Conservation (phyloP, 2,888 invertebrate species). For the Leucophenga montana region DNA sequence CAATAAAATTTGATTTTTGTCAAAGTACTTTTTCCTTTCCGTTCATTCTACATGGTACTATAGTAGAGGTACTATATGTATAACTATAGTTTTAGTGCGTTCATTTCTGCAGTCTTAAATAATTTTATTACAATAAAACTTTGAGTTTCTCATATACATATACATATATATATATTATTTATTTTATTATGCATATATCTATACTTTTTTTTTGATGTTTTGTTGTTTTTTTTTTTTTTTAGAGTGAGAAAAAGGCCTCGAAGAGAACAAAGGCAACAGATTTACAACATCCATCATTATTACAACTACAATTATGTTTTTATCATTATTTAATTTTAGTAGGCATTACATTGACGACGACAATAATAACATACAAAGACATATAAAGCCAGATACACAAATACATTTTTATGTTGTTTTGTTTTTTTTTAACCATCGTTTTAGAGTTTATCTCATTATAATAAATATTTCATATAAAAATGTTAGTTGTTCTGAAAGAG, state of each 20-base stretch:
- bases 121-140: too few species aligned
- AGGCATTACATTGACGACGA: constrained; percentile 13
- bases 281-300: constrained; percentile 62
- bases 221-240: constrained; percentile 26
- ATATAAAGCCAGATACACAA: constrained; percentile 7
- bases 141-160: too few species aligned
- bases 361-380: constrained; percentile 11
- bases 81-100: too few species aligned
- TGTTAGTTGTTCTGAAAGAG: neutral
- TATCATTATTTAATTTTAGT: too few species aligned
- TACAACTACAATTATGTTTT: constrained; percentile 26
- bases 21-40: too few species aligned
- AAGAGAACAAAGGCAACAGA: constrained; percentile 66
- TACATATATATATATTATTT: too few species aligned
- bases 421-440: too few species aligned
- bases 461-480: neutral
- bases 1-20: too few species aligned
- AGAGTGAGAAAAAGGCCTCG: constrained; percentile 61
- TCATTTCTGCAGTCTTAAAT: too few species aligned
- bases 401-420: constrained; percentile 3
- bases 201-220: neutral
- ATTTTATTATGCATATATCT: neutral
- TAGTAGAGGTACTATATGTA: too few species aligned
- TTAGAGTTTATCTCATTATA: constrained; percentile 36
- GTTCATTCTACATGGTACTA: too few species aligned